Percentiles rank a stretch among this genome's conserved stretches.
These are phyloP conservation scores for Tricholauxania praeusta DNA, from an alignment of 2,888 invertebrate species.

Conservation along the genomic window DNA sequence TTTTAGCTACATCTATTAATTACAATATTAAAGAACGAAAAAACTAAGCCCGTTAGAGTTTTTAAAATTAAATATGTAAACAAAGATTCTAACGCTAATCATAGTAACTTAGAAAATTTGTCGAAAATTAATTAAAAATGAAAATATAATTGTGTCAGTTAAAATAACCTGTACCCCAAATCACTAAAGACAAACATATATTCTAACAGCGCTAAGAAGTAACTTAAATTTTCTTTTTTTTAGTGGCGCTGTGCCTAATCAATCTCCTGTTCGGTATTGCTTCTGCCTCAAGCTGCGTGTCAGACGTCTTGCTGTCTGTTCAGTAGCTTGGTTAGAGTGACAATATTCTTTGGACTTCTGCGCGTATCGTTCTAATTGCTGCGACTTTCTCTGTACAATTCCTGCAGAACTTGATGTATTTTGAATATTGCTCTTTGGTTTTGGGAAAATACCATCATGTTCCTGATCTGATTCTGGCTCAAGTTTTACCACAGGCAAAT, in stretches of 20 bases:
- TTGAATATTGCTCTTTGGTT: conserved; percentile 45
- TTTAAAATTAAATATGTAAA: too few relatives aligned
- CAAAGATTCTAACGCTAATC: too few relatives aligned
- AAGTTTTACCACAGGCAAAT: conserved; percentile 38
- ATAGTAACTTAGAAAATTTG: too few relatives aligned
- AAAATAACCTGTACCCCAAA: not conserved
- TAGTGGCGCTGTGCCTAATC: conserved; percentile 9
- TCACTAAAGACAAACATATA: conserved; percentile 28
- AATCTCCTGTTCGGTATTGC: not conserved
- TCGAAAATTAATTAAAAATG: too few relatives aligned
- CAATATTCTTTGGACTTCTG: too few relatives aligned
- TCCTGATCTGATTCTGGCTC: conserved; percentile 40
- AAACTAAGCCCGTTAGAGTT: too few relatives aligned
- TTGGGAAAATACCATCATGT: conserved; percentile 46
- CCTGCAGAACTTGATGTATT: conserved; percentile 42
- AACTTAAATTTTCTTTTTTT: not conserved
- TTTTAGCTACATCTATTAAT: too few relatives aligned
- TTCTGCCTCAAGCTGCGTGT: conserved; percentile 13
- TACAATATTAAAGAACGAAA: too few relatives aligned
- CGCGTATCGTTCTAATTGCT: too few relatives aligned
- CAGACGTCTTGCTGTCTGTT: not conserved
- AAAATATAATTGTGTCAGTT: too few relatives aligned
- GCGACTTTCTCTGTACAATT: too few relatives aligned
- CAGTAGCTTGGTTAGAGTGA: too few relatives aligned
- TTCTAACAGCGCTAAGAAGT: conserved; percentile 14